Conservation (phyloP, 2,888 invertebrate genomes). For the Stenotaenia linearis region DNA sequence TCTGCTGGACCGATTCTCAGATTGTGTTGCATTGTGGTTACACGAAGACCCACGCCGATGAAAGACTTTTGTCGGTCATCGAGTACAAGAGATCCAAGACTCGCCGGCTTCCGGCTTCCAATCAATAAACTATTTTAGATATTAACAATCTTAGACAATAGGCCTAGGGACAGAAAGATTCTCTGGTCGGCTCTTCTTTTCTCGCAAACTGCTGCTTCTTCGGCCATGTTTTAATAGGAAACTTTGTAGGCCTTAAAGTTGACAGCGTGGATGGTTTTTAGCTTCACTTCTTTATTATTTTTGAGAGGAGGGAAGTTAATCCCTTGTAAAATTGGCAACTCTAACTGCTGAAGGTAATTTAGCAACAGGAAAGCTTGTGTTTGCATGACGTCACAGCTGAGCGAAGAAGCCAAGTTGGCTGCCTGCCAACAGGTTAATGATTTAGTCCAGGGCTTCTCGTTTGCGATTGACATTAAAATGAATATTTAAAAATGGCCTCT, state of each 20-base stretch:
- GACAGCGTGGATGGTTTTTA: not conserved
- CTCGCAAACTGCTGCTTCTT: too few species aligned
- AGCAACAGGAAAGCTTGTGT: conserved; percentile 23
- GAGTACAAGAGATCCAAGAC: too few species aligned
- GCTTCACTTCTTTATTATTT: conserved; percentile 3
- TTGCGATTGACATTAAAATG: conserved; percentile 17
- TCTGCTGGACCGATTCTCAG: too few species aligned
- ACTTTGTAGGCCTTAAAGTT: not conserved
- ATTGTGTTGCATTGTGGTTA: too few species aligned
- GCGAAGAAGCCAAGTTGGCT: conserved; percentile 14
- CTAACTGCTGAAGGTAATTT: conserved; percentile 13
- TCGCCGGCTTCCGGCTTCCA: too few species aligned
- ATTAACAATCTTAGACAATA: too few species aligned
- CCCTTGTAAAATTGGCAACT: conserved; percentile 14
- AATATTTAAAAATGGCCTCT: conserved; percentile 22
- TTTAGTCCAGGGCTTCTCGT: conserved; percentile 10
- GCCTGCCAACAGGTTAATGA: not conserved
- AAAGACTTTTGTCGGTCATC: too few species aligned
- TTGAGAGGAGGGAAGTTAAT: conserved; percentile 8
- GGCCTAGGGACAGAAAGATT: too few species aligned
- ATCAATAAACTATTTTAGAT: too few species aligned
- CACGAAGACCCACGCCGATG: too few species aligned
- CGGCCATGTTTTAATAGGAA: not conserved
- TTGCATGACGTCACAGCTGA: conserved; percentile 13
- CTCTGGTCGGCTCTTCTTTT: too few species aligned